Percentiles rank a stretch among this genome's conserved stretches.
Conservation (phyloP, 2,888 invertebrate genomes). For the Clunio marinus region DNA sequence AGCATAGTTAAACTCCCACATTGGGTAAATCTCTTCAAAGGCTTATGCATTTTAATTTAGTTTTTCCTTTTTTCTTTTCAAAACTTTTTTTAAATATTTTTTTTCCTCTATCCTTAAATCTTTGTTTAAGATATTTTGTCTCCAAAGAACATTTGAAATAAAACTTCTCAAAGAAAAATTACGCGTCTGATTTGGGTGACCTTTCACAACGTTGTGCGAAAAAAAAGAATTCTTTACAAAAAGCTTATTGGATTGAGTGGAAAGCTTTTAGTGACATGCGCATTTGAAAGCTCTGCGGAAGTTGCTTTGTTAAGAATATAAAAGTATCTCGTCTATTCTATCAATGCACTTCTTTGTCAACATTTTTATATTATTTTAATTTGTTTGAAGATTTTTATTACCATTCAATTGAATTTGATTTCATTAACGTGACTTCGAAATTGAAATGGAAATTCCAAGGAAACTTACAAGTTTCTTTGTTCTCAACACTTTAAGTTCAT, state of each 20-base stretch:
- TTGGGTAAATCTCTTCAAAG: conserved; percentile 45
- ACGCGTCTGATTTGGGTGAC: background rate
- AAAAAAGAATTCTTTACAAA: background rate
- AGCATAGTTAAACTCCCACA: conserved; percentile 52
- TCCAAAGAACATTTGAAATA: background rate
- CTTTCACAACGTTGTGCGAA: background rate
- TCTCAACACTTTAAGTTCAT: too few species aligned
- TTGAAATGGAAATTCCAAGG: background rate
- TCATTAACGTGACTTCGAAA: background rate
- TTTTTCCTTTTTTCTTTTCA: conserved; percentile 8
- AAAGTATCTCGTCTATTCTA: background rate
- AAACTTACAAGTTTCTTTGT: too few species aligned
- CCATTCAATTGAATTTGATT: background rate
- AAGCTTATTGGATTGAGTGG: background rate
- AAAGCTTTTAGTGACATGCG: background rate
- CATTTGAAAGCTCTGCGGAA: background rate
- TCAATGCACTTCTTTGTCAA: background rate
- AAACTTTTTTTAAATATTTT: background rate
- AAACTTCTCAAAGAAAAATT: too few species aligned
- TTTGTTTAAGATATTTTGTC: background rate
- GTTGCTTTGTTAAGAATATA: background rate
- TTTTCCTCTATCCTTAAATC: too few species aligned
- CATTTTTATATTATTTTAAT: background rate
- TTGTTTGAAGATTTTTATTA: background rate
- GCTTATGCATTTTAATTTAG: conserved; percentile 47